These are phyloP conservation scores for Saccostrea echinata DNA, from an alignment of 1,140 invertebrate species.

Conservation along the genomic window DNA sequence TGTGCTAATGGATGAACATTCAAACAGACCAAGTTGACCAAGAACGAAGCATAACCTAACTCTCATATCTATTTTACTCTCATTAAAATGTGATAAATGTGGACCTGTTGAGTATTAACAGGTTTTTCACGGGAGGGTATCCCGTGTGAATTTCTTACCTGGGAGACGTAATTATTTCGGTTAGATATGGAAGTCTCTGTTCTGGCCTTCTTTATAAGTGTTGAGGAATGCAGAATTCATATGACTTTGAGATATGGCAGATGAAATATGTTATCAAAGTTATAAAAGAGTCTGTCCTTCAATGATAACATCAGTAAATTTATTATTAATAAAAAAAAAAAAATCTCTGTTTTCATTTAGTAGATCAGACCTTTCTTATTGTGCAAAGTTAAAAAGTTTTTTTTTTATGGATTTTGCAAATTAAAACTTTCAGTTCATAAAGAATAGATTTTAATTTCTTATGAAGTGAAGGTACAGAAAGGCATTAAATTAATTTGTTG, in stretches of 20 bases:
- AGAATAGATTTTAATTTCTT: neutral
- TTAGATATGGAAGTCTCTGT: neutral
- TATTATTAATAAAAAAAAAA: neutral
- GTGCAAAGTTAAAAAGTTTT: too few relatives aligned
- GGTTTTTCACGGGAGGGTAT: neutral
- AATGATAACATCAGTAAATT: neutral
- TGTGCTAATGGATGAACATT: neutral
- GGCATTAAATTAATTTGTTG: neutral
- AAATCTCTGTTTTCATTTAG: neutral
- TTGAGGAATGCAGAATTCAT: neutral
- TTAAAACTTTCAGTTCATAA: neutral
- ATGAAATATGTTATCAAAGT: neutral
- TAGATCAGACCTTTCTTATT: neutral
- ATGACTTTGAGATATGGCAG: conserved; percentile 10
- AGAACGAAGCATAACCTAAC: neutral
- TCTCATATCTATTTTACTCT: conserved; percentile 11
- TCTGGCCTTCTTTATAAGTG: neutral
- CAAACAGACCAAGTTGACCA: conserved; percentile 3
- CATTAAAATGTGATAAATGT: conserved; percentile 27
- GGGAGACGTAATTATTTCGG: conserved; percentile 13
- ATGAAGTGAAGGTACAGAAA: neutral
- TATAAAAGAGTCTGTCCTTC: neutral
- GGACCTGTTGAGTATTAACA: neutral
- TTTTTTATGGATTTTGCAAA: neutral
- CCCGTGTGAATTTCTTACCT: conserved; percentile 19